A percentile compares a stretch with the other conserved stretches of the same genome.
Evolutionary conservation across 64 coral and sea anemone genomes (phyloP).

Genomic region (Platygyra sinensis): DNA sequence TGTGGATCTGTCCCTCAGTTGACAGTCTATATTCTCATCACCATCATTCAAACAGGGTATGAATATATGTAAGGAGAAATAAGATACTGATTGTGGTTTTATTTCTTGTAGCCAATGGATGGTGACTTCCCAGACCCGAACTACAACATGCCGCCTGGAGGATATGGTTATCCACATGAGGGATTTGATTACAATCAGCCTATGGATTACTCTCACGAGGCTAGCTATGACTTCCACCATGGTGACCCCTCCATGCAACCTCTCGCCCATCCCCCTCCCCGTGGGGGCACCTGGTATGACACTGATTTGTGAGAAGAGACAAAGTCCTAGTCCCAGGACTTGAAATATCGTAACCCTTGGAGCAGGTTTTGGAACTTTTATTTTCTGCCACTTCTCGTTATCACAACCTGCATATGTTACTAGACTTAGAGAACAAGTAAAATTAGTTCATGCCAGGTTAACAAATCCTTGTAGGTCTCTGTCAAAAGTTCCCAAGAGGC

Average conservation of each 20-base stretch:
- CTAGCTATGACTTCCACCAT: constrained; percentile 61
- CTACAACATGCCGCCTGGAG: constrained; percentile 64
- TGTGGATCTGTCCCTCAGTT: too few relatives aligned
- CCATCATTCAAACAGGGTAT: too few relatives aligned
- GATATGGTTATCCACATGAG: constrained; percentile 79
- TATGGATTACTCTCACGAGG: constrained; percentile 71
- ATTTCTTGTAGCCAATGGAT: constrained; percentile 75
- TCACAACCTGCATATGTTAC: background rate
- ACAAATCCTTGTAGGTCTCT: background rate
- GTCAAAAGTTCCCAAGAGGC: background rate
- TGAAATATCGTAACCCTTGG: background rate
- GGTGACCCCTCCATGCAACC: constrained; percentile 73
- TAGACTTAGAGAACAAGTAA: background rate
- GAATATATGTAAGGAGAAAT: too few relatives aligned
- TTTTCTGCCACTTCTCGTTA: background rate
- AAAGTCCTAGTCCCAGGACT: background rate
- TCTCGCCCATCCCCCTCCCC: constrained; percentile 67
- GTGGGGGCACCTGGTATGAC: constrained; percentile 84
- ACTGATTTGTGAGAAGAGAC: constrained; percentile 66
- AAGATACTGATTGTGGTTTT: background rate
- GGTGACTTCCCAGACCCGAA: constrained; percentile 75
- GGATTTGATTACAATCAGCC: constrained; percentile 89
- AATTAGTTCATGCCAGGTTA: background rate
- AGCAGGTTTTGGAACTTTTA: background rate
- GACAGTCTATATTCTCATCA: too few relatives aligned